Conservation (phyloP, 2,888 invertebrate genomes). For the Drosophila fulvimacula region DNA sequence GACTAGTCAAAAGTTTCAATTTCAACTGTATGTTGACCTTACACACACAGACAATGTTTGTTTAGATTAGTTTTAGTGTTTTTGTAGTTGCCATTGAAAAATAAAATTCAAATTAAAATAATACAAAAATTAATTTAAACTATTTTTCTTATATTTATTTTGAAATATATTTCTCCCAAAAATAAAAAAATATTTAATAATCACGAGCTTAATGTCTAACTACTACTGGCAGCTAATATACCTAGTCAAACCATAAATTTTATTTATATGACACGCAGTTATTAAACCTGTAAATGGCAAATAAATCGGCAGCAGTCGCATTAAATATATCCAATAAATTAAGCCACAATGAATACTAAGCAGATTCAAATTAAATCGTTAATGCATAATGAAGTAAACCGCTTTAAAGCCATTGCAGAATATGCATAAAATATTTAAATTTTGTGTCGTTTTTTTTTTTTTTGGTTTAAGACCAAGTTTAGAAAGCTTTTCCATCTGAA, state of each 20-base stretch:
- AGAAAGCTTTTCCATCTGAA: not conserved
- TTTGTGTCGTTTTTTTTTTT: too few species aligned
- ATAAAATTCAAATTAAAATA: not conserved
- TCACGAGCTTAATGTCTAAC: not conserved
- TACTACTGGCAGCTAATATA: not conserved
- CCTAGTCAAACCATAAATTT: not conserved
- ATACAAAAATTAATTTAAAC: too few species aligned
- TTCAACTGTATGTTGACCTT: constrained; percentile 10
- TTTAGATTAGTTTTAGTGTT: not conserved
- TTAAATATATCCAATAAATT: constrained; percentile 53
- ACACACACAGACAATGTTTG: not conserved
- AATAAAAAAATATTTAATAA: not conserved
- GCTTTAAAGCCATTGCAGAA: constrained; percentile 6
- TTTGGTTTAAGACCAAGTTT: not conserved
- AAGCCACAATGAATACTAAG: constrained; percentile 67
- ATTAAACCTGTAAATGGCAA: constrained; percentile 27
- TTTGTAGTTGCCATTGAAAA: not conserved
- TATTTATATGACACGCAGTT: constrained; percentile 21
- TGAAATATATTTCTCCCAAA: too few species aligned
- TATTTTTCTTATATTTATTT: too few species aligned
- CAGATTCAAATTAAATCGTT: constrained; percentile 54
- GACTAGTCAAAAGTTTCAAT: constrained; percentile 14
- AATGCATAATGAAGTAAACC: constrained; percentile 34
- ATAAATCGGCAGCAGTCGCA: constrained; percentile 25
- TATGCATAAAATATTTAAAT: not conserved